Percentiles rank a stretch among this genome's conserved stretches.
phyloP scores from a whole-genome alignment of 2,888 invertebrate species.

The Apomyelois bistriatella region DNA sequence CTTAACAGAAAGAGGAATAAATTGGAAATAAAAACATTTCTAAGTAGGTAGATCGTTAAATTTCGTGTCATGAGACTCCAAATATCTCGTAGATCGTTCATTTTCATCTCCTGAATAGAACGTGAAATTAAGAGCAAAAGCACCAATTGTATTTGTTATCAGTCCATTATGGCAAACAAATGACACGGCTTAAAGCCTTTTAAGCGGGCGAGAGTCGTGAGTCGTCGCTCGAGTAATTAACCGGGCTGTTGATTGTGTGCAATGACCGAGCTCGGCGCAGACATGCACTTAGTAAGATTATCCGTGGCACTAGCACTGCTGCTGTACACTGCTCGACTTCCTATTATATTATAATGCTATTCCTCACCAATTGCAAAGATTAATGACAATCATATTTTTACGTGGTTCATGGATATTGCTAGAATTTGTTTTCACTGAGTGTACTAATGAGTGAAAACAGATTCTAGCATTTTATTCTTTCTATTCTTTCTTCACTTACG shows the following conservation, averaged over 20 bases:
- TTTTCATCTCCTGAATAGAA: constrained; percentile 23
- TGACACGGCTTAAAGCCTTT: constrained; percentile 74
- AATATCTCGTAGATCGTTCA: constrained; percentile 20
- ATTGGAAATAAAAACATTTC: too few relatives aligned
- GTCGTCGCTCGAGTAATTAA: constrained; percentile 68
- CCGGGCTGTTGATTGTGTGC: constrained; percentile 53
- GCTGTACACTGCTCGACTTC: background rate
- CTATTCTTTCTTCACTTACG: too few relatives aligned
- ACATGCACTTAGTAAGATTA: constrained; percentile 18
- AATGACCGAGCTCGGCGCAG: constrained; percentile 37
- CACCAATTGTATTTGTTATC: constrained; percentile 64
- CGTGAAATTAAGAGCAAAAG: constrained; percentile 43
- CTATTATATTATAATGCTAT: background rate
- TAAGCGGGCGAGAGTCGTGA: constrained; percentile 71
- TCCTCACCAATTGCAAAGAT: background rate
- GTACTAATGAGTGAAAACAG: too few relatives aligned
- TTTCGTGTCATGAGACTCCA: background rate
- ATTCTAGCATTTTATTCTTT: too few relatives aligned
- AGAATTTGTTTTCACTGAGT: too few relatives aligned
- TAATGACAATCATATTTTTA: too few relatives aligned
- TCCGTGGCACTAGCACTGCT: constrained; percentile 5
- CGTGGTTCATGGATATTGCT: too few relatives aligned
- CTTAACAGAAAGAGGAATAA: too few relatives aligned
- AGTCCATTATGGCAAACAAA: constrained; percentile 74
- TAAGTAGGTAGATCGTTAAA: too few relatives aligned